A percentile compares a stretch with the other conserved stretches of the same genome.
Conservation (phyloP, 2,888 invertebrate genomes). For the Amphipoea oculea region DNA sequence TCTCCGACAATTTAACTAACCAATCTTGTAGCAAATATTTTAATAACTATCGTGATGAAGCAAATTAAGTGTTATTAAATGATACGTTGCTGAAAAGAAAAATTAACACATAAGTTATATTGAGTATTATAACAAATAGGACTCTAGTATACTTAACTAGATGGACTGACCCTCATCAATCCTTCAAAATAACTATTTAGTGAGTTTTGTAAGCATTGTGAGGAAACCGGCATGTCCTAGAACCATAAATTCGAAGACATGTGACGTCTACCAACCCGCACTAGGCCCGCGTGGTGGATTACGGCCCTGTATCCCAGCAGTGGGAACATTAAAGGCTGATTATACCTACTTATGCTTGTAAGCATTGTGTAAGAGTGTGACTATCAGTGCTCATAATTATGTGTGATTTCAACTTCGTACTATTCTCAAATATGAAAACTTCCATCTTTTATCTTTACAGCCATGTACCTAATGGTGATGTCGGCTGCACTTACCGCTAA, state of each 20-base stretch:
- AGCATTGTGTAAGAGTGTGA: neutral
- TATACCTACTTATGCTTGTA: neutral
- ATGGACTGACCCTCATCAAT: neutral
- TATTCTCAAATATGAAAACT: conserved; percentile 10
- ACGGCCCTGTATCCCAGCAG: neutral
- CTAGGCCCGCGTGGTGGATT: neutral
- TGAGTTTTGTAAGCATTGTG: neutral
- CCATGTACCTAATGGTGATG: conserved; percentile 16
- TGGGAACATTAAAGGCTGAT: neutral
- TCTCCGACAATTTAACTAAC: conserved; percentile 24
- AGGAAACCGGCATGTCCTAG: neutral
- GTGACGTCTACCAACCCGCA: neutral
- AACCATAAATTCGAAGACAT: neutral
- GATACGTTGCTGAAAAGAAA: conserved; percentile 8
- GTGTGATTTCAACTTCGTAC: neutral
- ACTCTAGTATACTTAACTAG: no score
- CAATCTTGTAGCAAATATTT: conserved; percentile 30
- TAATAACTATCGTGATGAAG: conserved; percentile 33
- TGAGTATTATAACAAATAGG: no score
- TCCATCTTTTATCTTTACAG: conserved; percentile 14
- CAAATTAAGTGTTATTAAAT: conserved; percentile 2
- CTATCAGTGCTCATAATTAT: neutral
- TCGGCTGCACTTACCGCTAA: conserved; percentile 6
- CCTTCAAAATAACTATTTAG: neutral
- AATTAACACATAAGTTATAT: neutral